phyloP scores from a whole-genome alignment of 2,113 vertebrate genomes.

The Leucopternis melanops region DNA sequence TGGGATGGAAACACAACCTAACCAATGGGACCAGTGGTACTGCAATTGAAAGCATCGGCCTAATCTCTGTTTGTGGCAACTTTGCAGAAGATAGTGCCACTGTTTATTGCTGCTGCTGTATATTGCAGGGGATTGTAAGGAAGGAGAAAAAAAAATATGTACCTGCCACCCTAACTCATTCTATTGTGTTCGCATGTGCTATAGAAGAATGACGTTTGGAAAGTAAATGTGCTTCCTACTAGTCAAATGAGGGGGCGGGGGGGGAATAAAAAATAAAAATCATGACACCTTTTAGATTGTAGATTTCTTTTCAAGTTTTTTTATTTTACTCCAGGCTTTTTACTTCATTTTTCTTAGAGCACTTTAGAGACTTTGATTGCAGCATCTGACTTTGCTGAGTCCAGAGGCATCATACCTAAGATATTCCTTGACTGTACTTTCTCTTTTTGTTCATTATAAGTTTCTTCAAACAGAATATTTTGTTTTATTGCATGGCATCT shows the following conservation, averaged over 20 bases:
- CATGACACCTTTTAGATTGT: not conserved
- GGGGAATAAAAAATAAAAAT: not conserved
- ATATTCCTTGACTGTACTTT: not conserved
- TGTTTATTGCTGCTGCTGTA: not conserved
- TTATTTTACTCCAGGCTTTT: not conserved
- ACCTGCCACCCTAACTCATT: not conserved
- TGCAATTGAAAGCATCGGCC: not conserved
- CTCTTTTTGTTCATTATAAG: not conserved
- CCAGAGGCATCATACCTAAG: not conserved
- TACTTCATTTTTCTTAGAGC: not conserved
- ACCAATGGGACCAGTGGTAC: too few relatives aligned
- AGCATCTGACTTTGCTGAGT: not conserved
- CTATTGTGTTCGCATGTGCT: not conserved
- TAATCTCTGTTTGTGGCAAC: not conserved
- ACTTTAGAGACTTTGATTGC: not conserved
- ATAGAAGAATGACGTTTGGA: too few relatives aligned
- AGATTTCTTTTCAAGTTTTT: not conserved
- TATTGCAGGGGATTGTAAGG: not conserved
- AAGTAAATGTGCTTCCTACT: too few relatives aligned
- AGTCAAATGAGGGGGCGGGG: too few relatives aligned
- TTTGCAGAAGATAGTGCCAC: fast-evolving
- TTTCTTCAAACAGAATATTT: not conserved
- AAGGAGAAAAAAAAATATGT: not conserved
- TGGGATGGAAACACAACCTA: not conserved
- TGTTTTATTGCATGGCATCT: not conserved